Evolutionary conservation across 2,113 vertebrate genomes (phyloP).

Genomic region (Coptodon rendalli): DNA sequence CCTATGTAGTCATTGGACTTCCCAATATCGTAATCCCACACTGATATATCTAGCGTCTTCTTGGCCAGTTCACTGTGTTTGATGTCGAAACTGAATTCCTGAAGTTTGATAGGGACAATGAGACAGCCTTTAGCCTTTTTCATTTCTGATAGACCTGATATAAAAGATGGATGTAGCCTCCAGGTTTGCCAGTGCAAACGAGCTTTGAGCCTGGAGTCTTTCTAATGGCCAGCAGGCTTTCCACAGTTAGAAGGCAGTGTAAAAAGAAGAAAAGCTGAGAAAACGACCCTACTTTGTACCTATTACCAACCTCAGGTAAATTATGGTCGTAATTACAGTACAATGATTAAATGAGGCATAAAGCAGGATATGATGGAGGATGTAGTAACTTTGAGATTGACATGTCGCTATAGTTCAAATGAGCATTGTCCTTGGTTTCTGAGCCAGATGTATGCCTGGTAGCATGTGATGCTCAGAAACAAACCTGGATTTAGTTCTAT

Average conservation of each 20-base stretch:
- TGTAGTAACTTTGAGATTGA: background rate
- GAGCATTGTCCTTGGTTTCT: background rate
- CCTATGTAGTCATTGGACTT: slow-evolving; percentile 97
- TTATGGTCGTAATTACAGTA: background rate
- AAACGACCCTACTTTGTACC: background rate
- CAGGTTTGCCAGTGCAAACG: background rate
- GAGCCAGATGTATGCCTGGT: background rate
- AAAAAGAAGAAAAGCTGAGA: background rate
- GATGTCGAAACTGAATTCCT: slow-evolving; percentile 98
- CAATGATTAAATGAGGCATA: background rate
- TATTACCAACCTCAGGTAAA: background rate
- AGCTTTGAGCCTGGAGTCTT: background rate
- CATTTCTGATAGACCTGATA: background rate
- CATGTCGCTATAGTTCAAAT: background rate
- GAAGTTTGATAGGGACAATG: background rate
- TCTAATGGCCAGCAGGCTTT: background rate
- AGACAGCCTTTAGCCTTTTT: background rate
- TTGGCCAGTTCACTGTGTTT: slow-evolving; percentile 95
- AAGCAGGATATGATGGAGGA: background rate
- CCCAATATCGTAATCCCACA: slow-evolving; percentile 98
- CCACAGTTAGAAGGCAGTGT: background rate
- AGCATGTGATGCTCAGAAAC: background rate
- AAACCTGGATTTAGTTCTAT: background rate
- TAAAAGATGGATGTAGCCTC: background rate
- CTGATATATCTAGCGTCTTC: slow-evolving; percentile 91